Conservation (phyloP, 2,888 invertebrate species). For the Cerastis leucographa region DNA sequence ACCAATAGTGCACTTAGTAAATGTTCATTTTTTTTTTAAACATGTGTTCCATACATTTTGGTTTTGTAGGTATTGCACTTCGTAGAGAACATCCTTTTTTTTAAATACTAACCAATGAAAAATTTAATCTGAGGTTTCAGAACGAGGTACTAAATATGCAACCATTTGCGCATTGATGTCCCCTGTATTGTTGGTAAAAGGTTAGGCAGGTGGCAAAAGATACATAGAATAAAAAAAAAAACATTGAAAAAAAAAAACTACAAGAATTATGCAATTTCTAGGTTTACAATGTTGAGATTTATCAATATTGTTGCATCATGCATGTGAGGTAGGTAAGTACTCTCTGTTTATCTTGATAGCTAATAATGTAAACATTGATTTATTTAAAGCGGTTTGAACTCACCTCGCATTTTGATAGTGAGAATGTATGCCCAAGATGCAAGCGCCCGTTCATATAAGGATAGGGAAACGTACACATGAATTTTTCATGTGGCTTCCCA, state of each 20-base stretch:
- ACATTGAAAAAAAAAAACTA: neutral
- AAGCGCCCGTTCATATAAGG: constrained; percentile 99
- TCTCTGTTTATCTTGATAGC: constrained; percentile 1
- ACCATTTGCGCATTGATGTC: too few species aligned
- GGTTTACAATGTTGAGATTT: neutral
- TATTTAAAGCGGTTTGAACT: constrained; percentile 55
- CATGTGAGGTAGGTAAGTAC: constrained; percentile 1
- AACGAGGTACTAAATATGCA: too few species aligned
- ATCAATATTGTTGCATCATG: constrained; percentile 39
- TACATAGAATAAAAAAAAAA: too few species aligned
- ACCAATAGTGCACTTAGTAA: neutral
- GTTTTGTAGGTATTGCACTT: too few species aligned
- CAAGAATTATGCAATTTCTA: neutral
- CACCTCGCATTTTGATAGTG: constrained; percentile 98
- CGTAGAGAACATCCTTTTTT: too few species aligned
- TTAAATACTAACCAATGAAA: too few species aligned
- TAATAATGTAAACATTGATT: constrained; percentile 22
- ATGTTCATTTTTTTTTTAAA: neutral
- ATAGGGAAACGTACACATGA: constrained; percentile 98
- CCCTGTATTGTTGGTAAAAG: neutral
- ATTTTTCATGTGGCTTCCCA: constrained; percentile 94
- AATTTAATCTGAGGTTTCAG: too few species aligned
- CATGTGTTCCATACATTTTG: neutral
- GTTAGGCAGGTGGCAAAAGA: neutral
- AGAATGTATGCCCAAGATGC: constrained; percentile 99